Evolutionary conservation across 2,888 invertebrate species (phyloP).

Genomic region (Tiphia femorata): DNA sequence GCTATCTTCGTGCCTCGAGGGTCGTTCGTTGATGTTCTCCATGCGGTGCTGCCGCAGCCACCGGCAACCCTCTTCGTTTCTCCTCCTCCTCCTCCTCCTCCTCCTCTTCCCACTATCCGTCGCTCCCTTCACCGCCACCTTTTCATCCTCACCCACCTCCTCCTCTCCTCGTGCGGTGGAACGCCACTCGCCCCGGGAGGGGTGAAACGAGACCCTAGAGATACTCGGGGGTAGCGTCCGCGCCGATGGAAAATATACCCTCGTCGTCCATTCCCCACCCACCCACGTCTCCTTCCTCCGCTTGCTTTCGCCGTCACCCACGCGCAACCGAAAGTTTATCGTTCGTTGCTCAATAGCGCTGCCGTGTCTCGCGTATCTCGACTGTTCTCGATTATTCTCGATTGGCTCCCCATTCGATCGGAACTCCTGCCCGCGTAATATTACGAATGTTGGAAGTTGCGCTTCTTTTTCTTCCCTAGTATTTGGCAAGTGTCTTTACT

Average conservation of each 20-base stretch:
- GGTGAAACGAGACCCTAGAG: constrained; percentile 16
- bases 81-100: constrained; percentile 1
- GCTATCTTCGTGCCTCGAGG: constrained; percentile 37
- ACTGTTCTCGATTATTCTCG: not conserved
- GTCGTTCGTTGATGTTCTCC: constrained; percentile 19
- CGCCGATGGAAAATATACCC: constrained; percentile 21
- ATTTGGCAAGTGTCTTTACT: no score
- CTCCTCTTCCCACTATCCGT: not conserved
- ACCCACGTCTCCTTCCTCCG: not conserved
- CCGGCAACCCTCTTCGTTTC: not conserved
- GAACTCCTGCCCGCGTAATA: no score
- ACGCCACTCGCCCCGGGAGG: constrained; percentile 14
- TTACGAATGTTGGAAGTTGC: no score
- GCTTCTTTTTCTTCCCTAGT: no score
- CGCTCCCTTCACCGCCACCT: constrained; percentile 3
- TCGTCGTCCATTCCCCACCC: not conserved
- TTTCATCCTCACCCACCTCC: constrained; percentile 3
- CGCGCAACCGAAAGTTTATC: constrained; percentile 23
- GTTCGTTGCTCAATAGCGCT: constrained; percentile 23
- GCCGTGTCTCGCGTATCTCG: not conserved
- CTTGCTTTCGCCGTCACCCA: not conserved
- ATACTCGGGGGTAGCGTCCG: constrained; percentile 2
- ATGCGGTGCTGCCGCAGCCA: not conserved
- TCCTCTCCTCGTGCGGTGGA: constrained; percentile 8
- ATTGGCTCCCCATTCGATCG: not conserved